phyloP scores from a whole-genome alignment of 1,140 invertebrate species.

The Scaptodrosophila lebanonensis region DNA sequence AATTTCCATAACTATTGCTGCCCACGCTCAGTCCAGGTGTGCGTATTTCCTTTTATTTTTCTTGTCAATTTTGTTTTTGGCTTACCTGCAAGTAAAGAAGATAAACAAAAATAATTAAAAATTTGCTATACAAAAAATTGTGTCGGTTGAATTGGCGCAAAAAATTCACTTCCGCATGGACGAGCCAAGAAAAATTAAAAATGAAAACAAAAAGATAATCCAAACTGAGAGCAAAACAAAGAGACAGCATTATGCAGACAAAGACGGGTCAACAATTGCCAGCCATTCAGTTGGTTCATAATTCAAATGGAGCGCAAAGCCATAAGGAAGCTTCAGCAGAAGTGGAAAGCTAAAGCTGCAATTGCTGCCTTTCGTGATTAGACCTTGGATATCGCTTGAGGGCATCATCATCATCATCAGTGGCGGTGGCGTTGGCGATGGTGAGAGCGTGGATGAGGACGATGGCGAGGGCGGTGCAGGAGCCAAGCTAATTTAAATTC shows the following conservation, averaged over 20 bases:
- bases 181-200: neutral
- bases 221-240: conserved; percentile 12
- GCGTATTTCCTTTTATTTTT: no score
- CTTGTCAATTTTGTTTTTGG: neutral
- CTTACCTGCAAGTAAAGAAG: conserved; percentile 38
- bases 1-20: no score
- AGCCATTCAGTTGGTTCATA: conserved; percentile 13
- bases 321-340: conserved; percentile 10
- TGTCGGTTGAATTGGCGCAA: conserved; percentile 23
- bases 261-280: conserved; percentile 20
- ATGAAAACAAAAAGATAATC: conserved; percentile 22
- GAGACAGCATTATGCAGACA: neutral
- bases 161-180: conserved; percentile 1
- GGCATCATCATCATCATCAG: conserved; percentile 40
- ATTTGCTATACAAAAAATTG: neutral
- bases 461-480: neutral
- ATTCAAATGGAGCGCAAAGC: conserved; percentile 4
- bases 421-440: conserved; percentile 1
- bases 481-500: conserved; percentile 66
- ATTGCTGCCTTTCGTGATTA: conserved; percentile 40
- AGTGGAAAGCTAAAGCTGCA: conserved; percentile 2
- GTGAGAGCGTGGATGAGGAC: neutral
- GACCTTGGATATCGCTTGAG: conserved; percentile 49
- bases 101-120: conserved; percentile 33
- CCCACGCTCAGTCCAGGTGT: no score